Base-by-base conservation (phyloP, 2,888 invertebrate genomes). In the Trilocha varians region DNA sequence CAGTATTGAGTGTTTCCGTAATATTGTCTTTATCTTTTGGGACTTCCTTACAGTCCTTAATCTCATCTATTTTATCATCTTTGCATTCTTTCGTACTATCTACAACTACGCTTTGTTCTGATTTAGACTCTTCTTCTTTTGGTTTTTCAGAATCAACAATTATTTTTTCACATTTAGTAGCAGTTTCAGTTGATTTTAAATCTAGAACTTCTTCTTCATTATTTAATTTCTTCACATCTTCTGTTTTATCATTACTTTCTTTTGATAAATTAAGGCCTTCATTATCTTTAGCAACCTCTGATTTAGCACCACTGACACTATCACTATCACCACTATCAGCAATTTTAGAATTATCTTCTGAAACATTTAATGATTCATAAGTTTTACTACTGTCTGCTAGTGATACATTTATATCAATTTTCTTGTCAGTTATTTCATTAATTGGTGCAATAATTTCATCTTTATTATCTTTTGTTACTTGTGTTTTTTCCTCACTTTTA, bases 291-390 rank as follows among this genome's bases (percentile, higher is more conserved):
- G 16, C 14, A 5, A 17, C 13, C 4, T 16, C 15, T 13, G 17
- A 11, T 13, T 13, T 16, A 39, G 13, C 14, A 13, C 14, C 11
- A 9, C 14, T 38, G 14, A 8, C 9, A 8, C 9, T 17, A 25
- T 14, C 8, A 25, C 69, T 74, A 16, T 53, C 15, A 42, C 63
- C 62, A 37, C 40, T 42, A 36, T 53, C 18, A n/a, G 6, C 50
- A 1, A 37, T 25, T 51, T 49, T 55, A 25, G 46, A 34, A 11
- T 43, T 17, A 16, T 48, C 52, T 34, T 52, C 49, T 36, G 51
- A 55, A 38, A 40, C 11, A 16, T 43, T 43, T 18, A 38, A 11
- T 3, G 34, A 5, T 34, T 34, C 34, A 11, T 16, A 2, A 16
- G 11, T 13, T 34, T 11, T 34, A 17, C 17, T n/a, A 1, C 6